A percentile compares a stretch with the other conserved stretches of the same genome.
Evolutionary conservation across 2,888 invertebrate genomes (phyloP).

Genomic region (Ichneumon xanthorius): DNA sequence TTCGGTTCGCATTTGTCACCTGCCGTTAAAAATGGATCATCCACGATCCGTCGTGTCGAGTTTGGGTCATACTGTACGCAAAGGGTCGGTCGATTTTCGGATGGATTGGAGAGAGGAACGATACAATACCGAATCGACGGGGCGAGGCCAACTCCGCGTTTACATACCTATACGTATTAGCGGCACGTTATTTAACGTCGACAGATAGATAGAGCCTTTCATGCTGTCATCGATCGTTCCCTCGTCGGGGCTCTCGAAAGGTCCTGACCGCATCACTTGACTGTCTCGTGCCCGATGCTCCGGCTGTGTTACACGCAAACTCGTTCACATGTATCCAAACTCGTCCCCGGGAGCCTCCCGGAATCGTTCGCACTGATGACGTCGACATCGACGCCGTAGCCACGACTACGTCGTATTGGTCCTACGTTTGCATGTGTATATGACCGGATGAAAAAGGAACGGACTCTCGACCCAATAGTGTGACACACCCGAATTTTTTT

Average conservation of each 20-base stretch:
- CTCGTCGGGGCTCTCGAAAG: constrained; percentile 28
- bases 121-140: constrained; percentile 32
- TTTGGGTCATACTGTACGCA: constrained; percentile 29
- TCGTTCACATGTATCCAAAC: constrained; percentile 56
- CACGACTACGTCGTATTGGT: background rate
- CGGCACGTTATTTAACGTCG: constrained; percentile 51
- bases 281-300: constrained; percentile 16
- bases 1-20: no score
- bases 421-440: background rate
- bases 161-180: constrained; percentile 23
- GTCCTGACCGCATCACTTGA: constrained; percentile 57
- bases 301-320: constrained; percentile 52
- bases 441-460: constrained; percentile 49
- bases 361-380: constrained; percentile 44
- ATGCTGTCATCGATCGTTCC: constrained; percentile 50
- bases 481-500: constrained; percentile 40
- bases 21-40: background rate
- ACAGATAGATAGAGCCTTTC: constrained; percentile 44
- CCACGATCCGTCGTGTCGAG: background rate
- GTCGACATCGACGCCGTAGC: constrained; percentile 20
- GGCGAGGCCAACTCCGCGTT: background rate
- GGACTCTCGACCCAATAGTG: constrained; percentile 55
- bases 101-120: background rate
- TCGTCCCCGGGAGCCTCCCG: constrained; percentile 5
- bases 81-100: background rate